A percentile compares a stretch with the other conserved stretches of the same genome.
These are phyloP conservation scores for human DNA, from an alignment of 2,113 vertebrate species.

Conservation along the genomic window GRCh38 chr5:86087001-86087500, in stretches of 20 bases:
- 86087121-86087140: constrained; percentile 99
- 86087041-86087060: constrained; percentile 98
- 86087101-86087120: constrained; percentile 99
- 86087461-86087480: constrained; percentile 82
- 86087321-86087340: constrained; percentile 95
- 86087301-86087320: constrained; percentile 94
- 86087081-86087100: constrained; percentile 99
- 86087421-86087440: constrained; percentile 87
- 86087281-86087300: constrained; percentile 98
- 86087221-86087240: constrained; percentile 87
- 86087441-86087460: constrained; percentile 87
- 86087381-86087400: constrained; percentile 84
- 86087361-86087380: constrained; percentile 86
- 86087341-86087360: constrained; percentile 91
- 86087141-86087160: constrained; percentile 99
- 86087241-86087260: constrained; percentile 89
- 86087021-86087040: constrained; percentile 74
- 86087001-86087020: constrained; percentile 64
- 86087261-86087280: constrained; percentile 96
- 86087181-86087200: constrained; percentile 96
- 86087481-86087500: constrained; percentile 81
- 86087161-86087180: constrained; percentile 99
- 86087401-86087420: constrained; percentile 87
- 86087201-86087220: constrained; percentile 86
- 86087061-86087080: constrained; percentile 99